Conservation (phyloP, 2,888 invertebrate species). For the Phanerotoma sp. region DNA sequence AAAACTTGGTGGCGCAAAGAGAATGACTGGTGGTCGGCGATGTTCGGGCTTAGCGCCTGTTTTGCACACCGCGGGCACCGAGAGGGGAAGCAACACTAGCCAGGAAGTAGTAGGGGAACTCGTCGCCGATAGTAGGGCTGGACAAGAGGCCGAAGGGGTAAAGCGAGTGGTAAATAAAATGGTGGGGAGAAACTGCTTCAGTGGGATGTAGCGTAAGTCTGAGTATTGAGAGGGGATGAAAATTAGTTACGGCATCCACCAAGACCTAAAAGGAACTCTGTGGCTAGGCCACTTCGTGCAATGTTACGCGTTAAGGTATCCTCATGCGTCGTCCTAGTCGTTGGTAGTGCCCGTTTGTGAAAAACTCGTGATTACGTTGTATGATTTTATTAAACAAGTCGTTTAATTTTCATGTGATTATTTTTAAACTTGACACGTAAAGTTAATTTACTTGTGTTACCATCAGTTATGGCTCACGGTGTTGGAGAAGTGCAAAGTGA, state of each 20-base stretch:
- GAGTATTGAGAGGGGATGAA: slow-evolving; percentile 29
- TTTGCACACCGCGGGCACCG: slow-evolving; percentile 22
- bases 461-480: slow-evolving; percentile 62
- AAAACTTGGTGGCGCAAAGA: slow-evolving; percentile 42
- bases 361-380: slow-evolving; percentile 11
- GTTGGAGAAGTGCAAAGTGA: slow-evolving; percentile 59
- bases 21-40: slow-evolving; percentile 46
- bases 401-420: not conserved
- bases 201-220: slow-evolving; percentile 43
- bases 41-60: slow-evolving; percentile 29
- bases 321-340: slow-evolving; percentile 41
- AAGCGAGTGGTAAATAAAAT: slow-evolving; percentile 21
- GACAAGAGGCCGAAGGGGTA: slow-evolving; percentile 1
- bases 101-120: slow-evolving; percentile 1
- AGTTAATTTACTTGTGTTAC: not conserved
- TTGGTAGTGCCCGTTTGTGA: slow-evolving; percentile 2
- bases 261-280: slow-evolving; percentile 55
- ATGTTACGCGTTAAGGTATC: slow-evolving; percentile 54
- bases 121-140: slow-evolving; percentile 2
- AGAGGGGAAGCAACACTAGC: slow-evolving; percentile 1
- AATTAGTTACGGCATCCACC: slow-evolving; percentile 56
- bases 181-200: slow-evolving; percentile 39
- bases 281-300: slow-evolving; percentile 53
- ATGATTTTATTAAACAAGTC: slow-evolving; percentile 7
- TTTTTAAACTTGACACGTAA: not conserved